These are phyloP conservation scores for Ptychoptera contaminata DNA, from an alignment of 2,888 invertebrate species.

Conservation along the genomic window DNA sequence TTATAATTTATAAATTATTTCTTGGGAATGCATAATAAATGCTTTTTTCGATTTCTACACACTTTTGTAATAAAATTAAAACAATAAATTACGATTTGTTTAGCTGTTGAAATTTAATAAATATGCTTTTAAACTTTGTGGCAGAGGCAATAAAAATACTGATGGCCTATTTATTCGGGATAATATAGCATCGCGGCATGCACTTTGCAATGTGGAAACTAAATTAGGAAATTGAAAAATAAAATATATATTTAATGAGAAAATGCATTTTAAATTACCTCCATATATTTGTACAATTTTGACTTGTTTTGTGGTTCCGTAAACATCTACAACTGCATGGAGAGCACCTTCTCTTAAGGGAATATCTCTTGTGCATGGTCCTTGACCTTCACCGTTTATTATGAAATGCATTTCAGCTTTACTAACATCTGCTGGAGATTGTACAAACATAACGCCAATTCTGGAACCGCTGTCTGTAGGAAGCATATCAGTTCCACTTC, in stretches of 20 bases:
- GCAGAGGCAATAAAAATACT: conserved; percentile 67
- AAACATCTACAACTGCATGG: conserved; percentile 90
- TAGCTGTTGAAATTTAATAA: conserved; percentile 23
- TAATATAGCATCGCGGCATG: conserved; percentile 77
- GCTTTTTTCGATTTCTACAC: no score
- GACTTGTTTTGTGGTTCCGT: conserved; percentile 94
- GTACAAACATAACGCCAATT: conserved; percentile 70
- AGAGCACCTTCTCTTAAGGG: conserved; percentile 70
- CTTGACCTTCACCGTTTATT: conserved; percentile 89
- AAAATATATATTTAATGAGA: conserved; percentile 6
- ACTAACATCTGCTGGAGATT: conserved; percentile 45
- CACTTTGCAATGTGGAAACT: conserved; percentile 80
- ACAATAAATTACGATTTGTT: no score
- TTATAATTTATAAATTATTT: no score
- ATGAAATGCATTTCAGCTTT: conserved; percentile 91
- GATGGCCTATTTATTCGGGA: conserved; percentile 58
- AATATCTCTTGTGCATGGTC: conserved; percentile 74
- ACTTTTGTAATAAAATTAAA: no score
- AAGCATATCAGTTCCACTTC: conserved; percentile 40
- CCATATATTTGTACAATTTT: conserved; percentile 82
- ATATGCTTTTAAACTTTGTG: conserved; percentile 74
- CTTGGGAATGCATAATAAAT: no score
- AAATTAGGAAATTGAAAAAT: conserved; percentile 27
- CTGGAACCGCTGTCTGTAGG: conserved; percentile 72
- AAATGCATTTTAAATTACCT: conserved; percentile 34